Percentiles rank a stretch among this genome's conserved stretches.
Evolutionary conservation across 2,113 vertebrate genomes (phyloP).

Genomic region (Parotia lawesii): DNA sequence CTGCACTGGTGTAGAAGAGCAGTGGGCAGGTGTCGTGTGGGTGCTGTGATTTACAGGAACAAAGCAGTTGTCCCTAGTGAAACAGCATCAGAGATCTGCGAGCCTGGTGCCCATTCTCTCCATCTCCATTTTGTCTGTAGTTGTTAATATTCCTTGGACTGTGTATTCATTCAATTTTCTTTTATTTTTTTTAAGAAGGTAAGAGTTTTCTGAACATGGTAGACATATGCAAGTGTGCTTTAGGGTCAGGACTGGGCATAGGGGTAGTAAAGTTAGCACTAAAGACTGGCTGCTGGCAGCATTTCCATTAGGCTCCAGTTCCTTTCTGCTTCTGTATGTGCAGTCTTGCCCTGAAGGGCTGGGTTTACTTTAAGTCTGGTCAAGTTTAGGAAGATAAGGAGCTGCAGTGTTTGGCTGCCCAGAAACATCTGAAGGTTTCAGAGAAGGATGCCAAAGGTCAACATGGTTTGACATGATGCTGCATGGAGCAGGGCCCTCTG

Average conservation of each 20-base stretch:
- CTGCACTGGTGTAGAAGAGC: neutral
- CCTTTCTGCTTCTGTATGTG: neutral
- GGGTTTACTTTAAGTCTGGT: neutral
- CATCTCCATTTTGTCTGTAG: neutral
- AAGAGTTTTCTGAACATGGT: neutral
- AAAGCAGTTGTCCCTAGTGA: neutral
- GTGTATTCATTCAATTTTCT: no score
- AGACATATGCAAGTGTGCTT: neutral
- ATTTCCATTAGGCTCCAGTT: neutral
- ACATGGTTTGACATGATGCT: accelerated
- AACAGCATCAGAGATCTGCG: neutral
- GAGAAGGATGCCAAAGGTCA: neutral
- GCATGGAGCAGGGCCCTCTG: neutral
- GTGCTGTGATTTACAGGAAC: neutral
- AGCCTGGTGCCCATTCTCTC: neutral
- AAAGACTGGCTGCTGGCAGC: neutral
- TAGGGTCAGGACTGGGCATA: neutral
- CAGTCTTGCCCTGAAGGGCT: neutral
- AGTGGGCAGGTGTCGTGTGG: neutral
- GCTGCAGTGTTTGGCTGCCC: neutral
- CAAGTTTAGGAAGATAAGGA: neutral
- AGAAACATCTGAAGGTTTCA: neutral
- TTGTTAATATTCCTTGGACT: neutral
- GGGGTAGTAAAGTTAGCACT: neutral
- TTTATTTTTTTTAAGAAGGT: neutral